Evolutionary conservation across 2,888 invertebrate species (phyloP).

Genomic region (Hydrotaea cyrtoneurina): DNA sequence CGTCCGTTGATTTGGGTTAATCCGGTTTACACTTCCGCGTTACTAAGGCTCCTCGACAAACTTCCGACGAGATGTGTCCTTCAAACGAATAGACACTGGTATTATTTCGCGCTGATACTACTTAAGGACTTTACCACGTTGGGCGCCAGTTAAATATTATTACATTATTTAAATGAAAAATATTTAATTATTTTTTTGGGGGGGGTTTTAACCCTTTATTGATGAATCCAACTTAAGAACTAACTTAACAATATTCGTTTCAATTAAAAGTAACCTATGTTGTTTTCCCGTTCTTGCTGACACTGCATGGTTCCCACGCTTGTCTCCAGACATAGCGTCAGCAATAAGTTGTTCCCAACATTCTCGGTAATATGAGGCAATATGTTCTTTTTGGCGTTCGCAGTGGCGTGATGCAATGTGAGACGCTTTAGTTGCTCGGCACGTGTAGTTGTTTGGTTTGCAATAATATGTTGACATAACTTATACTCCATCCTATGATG

Average conservation of each 20-base stretch:
- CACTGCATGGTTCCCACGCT: not conserved
- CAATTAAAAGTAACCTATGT: not conserved
- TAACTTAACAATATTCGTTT: not conserved
- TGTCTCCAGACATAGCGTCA: not conserved
- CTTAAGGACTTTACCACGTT: conserved; percentile 11
- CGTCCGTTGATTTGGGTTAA: conserved; percentile 2
- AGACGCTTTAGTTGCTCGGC: no score
- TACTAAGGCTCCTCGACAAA: not conserved
- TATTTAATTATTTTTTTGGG: not conserved
- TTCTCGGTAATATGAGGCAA: not conserved
- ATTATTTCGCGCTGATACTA: not conserved
- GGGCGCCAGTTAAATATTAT: conserved; percentile 2
- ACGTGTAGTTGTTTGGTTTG: no score
- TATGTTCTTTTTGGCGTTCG: not conserved
- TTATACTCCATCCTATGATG: no score
- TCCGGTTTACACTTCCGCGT: not conserved
- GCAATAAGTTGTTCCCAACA: conserved; percentile 1
- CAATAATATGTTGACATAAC: no score
- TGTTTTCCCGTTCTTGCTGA: not conserved
- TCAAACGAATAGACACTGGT: conserved; percentile 12
- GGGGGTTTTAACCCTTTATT: not conserved
- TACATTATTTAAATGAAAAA: not conserved
- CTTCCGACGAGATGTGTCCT: conserved; percentile 12
- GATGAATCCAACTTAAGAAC: not conserved
- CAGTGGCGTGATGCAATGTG: no score